phyloP scores from a whole-genome alignment of 2,113 vertebrate genomes.

The Salvelinus fontinalis region DNA sequence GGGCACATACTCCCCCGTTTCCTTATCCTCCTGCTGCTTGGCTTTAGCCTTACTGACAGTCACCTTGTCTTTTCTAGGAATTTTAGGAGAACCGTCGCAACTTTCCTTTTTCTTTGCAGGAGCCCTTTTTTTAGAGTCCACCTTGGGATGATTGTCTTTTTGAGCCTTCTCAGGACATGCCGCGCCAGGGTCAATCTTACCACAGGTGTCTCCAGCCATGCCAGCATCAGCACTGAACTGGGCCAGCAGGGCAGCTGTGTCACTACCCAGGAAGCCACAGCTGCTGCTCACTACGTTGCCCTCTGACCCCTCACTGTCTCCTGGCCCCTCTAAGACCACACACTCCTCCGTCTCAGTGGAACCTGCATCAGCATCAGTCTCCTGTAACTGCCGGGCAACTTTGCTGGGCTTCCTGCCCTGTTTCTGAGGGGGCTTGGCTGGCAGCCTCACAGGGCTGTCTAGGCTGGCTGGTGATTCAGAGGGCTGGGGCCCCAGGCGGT shows the following conservation, averaged over 20 bases:
- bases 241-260: conserved; percentile 53
- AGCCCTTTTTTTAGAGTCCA: conserved; percentile 34
- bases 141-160: conserved; percentile 21
- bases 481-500: conserved; percentile 33
- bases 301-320: conserved; percentile 18
- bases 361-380: conserved; percentile 34
- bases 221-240: conserved; percentile 43
- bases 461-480: conserved; percentile 22
- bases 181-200: not conserved
- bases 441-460: conserved; percentile 42
- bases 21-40: conserved; percentile 40
- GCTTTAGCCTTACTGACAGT: conserved; percentile 44
- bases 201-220: conserved; percentile 7
- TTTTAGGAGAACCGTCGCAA: conserved; percentile 42
- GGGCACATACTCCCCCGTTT: conserved; percentile 4
- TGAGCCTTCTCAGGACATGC: not conserved
- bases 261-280: conserved; percentile 51
- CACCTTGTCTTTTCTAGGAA: conserved; percentile 47
- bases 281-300: conserved; percentile 24
- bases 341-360: conserved; percentile 20
- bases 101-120: conserved; percentile 55
- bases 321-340: conserved; percentile 31
- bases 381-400: conserved; percentile 58
- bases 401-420: conserved; percentile 66
- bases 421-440: conserved; percentile 52